phyloP scores from a whole-genome alignment of 2,113 vertebrate species.

The Campylomormyrus tamandua region DNA sequence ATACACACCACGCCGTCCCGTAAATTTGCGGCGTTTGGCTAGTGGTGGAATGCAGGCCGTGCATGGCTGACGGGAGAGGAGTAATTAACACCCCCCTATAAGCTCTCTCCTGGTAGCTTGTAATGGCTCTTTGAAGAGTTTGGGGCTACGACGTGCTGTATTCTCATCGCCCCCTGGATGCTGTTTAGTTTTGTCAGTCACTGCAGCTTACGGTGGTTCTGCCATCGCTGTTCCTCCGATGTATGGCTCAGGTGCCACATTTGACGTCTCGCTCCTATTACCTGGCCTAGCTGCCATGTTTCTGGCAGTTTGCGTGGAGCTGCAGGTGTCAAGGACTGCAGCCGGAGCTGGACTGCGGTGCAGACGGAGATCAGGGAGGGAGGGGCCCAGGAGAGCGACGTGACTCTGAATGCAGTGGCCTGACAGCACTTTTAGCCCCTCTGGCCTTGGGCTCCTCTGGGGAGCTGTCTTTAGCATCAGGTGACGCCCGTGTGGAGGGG shows the following conservation, averaged over 20 bases:
- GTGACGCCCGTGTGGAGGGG: background rate
- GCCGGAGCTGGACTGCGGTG: background rate
- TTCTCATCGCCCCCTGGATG: background rate
- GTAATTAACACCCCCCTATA: background rate
- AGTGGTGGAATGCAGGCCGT: background rate
- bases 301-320: background rate
- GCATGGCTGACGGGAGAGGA: background rate
- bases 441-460: background rate
- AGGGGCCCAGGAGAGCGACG: background rate
- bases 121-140: background rate
- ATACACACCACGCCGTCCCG: background rate
- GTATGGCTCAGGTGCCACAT: background rate
- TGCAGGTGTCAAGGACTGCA: background rate
- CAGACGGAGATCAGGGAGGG: background rate
- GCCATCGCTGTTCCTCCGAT: background rate
- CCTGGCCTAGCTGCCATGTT: background rate
- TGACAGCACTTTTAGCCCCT: background rate
- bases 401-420: background rate
- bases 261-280: background rate
- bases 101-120: background rate
- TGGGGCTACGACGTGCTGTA: background rate
- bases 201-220: background rate
- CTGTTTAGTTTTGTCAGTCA: background rate
- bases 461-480: background rate
- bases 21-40: background rate